A percentile compares a stretch with the other conserved stretches of the same genome.
phyloP scores from a whole-genome alignment of 2,113 vertebrate genomes.

The Halcyon senegalensis region DNA sequence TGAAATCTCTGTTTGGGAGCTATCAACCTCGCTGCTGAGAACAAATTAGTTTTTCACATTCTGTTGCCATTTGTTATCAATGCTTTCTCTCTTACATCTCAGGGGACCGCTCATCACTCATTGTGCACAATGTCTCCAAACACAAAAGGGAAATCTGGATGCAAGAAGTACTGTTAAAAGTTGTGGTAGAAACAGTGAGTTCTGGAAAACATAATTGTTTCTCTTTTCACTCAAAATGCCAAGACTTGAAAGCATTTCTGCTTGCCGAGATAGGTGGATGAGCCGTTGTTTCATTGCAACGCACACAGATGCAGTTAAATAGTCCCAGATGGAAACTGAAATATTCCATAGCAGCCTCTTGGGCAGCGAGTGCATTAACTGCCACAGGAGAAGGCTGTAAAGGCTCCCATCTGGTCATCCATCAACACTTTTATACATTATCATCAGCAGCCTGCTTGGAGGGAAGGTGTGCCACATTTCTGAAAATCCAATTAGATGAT shows the following conservation, averaged over 20 bases:
- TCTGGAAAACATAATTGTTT: slow-evolving; percentile 45
- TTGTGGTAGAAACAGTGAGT: slow-evolving; percentile 15
- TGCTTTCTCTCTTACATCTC: neutral
- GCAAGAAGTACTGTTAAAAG: neutral
- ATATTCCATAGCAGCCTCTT: slow-evolving; percentile 67
- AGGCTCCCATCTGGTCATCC: slow-evolving; percentile 71
- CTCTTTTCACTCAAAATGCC: slow-evolving; percentile 29
- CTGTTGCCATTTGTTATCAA: slow-evolving; percentile 19
- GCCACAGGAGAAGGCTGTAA: slow-evolving; percentile 68
- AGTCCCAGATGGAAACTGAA: slow-evolving; percentile 69
- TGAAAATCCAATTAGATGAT: slow-evolving; percentile 72
- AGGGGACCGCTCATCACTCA: neutral
- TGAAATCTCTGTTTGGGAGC: slow-evolving; percentile 9
- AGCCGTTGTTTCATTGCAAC: slow-evolving; percentile 44
- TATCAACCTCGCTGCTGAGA: neutral
- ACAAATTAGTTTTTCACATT: neutral
- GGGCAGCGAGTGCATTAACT: slow-evolving; percentile 67
- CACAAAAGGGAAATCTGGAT: slow-evolving; percentile 48
- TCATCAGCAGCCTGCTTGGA: slow-evolving; percentile 69
- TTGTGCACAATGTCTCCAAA: slow-evolving; percentile 18
- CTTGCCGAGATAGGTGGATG: slow-evolving; percentile 42
- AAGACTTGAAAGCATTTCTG: slow-evolving; percentile 56
- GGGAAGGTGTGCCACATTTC: slow-evolving; percentile 70
- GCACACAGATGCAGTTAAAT: slow-evolving; percentile 66
- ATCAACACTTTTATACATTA: slow-evolving; percentile 70